Evolutionary conservation across 2,888 invertebrate species (phyloP), one percentile per base, ranked within the genome.

Genomic region (Eristalis tenax): DNA sequence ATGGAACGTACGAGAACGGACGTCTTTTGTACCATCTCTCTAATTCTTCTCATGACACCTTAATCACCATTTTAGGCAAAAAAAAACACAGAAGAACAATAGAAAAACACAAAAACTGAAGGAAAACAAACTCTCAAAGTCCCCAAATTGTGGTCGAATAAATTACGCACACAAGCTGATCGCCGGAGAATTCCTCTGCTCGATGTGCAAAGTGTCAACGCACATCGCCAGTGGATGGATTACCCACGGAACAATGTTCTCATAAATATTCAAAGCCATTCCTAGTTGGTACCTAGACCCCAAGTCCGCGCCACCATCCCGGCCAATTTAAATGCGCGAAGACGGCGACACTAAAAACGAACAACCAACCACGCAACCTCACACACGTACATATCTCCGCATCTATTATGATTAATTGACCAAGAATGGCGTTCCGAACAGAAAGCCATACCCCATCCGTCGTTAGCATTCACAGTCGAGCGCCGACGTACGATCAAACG

Each of bases 261-360:
- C 77, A 85, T 85, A 85, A 85, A 85, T 85, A 85, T 85, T 85
- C 73, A 85, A 81, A 76, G 81, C 59, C 57, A 26, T 26, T 70
- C 35, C 64, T 56, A 43, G 26, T 63, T 13, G 23, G 70, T 78
- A 56, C n/a, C 77, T 22, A 23, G 18, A 40, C 35, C 38, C 13
- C 28, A 74, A 56, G 13, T 23, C 35, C 65, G 3, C 10, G 18
- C 26, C 65, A 5, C n/a, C 1, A 13, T 8, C 64, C 23, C 23
- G 68, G 61, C 76, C 61, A 61, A 68, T 76, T 76, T 76, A 68
- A 76, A 76, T 76, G 43, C 68, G 76, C 68, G 61, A 76, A 76
- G 76, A 32, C 68, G 32, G 40, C 66, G 59, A 68, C 66, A 76
- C 32, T 32, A 63, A 32, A 38, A 73, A n/a, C 11, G 57, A 28